A percentile compares a stretch with the other conserved stretches of the same genome.
Conservation (phyloP, 2,113 vertebrate genomes). For the Malurus alboscapulatus region DNA sequence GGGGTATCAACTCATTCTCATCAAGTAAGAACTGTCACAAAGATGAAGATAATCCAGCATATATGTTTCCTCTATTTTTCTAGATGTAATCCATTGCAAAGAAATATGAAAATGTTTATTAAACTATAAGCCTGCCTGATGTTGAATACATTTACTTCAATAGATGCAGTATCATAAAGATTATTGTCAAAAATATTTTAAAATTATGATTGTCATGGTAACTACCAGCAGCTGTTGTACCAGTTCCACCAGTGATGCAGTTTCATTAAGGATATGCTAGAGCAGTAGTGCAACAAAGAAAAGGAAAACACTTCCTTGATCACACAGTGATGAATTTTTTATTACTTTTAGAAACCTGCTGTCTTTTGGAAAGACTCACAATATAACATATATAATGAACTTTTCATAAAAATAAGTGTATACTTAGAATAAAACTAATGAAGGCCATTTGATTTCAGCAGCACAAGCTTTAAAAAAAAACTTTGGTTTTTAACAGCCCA, state of each 20-base stretch:
- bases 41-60: not conserved
- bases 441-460: slow-evolving; percentile 47
- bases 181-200: not conserved
- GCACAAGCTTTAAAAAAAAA: slow-evolving; percentile 60
- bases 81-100: not conserved
- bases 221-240: not conserved
- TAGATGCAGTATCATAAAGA: not conserved
- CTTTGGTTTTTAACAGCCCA: slow-evolving; percentile 62
- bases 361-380: slow-evolving; percentile 19
- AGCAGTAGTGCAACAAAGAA: not conserved
- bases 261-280: not conserved
- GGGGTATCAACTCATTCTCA: not conserved
- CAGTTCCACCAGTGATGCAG: not conserved
- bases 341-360: not conserved
- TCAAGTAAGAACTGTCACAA: not conserved
- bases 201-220: slow-evolving; percentile 51
- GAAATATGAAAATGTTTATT: slow-evolving; percentile 30
- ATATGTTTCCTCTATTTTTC: not conserved
- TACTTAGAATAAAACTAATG: not conserved
- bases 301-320: not conserved
- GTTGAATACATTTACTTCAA: not conserved
- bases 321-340: not conserved
- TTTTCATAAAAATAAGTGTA: not conserved
- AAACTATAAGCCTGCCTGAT: not conserved
- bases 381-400: not conserved